Conservation (phyloP, 1,140 invertebrate species). For the Cephus cinctus region DNA sequence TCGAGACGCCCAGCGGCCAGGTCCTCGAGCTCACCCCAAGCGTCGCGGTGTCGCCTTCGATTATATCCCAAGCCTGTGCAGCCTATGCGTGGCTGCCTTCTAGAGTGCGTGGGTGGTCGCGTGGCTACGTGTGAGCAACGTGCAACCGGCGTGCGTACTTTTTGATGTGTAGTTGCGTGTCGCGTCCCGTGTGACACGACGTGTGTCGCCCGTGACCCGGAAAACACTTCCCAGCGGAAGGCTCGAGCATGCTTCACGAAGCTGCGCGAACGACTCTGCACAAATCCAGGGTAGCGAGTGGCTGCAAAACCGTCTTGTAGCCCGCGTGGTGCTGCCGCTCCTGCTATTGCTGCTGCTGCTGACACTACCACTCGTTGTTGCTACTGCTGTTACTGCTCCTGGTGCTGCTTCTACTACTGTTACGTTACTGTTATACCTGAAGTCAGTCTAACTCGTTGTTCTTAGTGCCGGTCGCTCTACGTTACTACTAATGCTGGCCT, state of each 20-base stretch:
- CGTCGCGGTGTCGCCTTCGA: slow-evolving; percentile 22
- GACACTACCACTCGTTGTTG: slow-evolving; percentile 14
- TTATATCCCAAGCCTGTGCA: slow-evolving; percentile 17
- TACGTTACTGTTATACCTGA: no score
- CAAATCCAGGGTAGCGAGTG: slow-evolving; percentile 20
- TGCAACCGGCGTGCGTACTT: no score
- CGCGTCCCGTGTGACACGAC: slow-evolving; percentile 30
- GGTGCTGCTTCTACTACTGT: slow-evolving; percentile 12
- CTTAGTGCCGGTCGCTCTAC: no score
- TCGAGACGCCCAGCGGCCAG: slow-evolving; percentile 41
- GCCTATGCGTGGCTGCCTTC: slow-evolving; percentile 21
- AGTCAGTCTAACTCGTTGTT: no score
- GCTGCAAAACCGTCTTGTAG: no score
- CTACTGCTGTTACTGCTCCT: slow-evolving; percentile 15
- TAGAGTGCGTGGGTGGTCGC: slow-evolving; percentile 15
- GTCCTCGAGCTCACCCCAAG: slow-evolving; percentile 35
- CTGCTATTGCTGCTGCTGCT: slow-evolving; percentile 2
- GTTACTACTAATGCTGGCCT: no score
- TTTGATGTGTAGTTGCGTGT: slow-evolving; percentile 31
- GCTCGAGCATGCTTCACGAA: no score
- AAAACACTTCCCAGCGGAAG: no score
- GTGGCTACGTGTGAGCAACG: no score
- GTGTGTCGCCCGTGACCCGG: no score
- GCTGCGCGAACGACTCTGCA: slow-evolving; percentile 18
- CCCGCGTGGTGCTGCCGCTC: slow-evolving; percentile 3